Evolutionary conservation across 2,113 vertebrate genomes (phyloP).

Genomic region (Caloenas nicobarica): DNA sequence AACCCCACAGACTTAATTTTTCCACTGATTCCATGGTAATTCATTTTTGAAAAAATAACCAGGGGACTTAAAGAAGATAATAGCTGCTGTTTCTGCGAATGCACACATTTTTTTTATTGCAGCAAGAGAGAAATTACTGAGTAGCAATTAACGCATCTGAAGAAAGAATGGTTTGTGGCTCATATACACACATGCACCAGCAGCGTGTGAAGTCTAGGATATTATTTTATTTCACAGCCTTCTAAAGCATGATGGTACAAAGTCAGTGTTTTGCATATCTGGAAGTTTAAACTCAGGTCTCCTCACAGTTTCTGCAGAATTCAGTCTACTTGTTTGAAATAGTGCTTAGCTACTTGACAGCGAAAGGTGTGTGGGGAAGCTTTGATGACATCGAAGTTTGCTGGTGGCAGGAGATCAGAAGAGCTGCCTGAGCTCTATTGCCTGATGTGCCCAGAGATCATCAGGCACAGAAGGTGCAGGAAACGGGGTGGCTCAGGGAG

Average conservation of each 20-base stretch:
- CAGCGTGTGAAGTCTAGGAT: not conserved
- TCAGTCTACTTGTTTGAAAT: not conserved
- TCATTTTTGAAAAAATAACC: not conserved
- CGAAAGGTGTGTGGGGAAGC: not conserved
- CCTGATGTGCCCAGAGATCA: not conserved
- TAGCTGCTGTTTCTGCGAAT: not conserved
- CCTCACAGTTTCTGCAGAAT: not conserved
- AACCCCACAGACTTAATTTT: not conserved
- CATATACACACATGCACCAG: not conserved
- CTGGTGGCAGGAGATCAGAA: not conserved
- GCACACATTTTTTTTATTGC: not conserved
- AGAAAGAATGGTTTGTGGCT: not conserved
- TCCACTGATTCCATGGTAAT: not conserved
- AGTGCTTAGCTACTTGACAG: not conserved
- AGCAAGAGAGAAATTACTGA: not conserved
- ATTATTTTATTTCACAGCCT: not conserved
- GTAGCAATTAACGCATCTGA: not conserved
- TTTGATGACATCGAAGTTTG: not conserved
- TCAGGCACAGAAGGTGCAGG: not conserved
- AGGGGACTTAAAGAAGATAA: not conserved
- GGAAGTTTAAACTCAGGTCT: not conserved
- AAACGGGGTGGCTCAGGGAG: not conserved
- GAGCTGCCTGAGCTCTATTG: not conserved
- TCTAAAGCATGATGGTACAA: not conserved
- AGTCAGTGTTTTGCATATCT: not conserved